A percentile compares a stretch with the other conserved stretches of the same genome.
Evolutionary conservation across 2,888 invertebrate species (phyloP).

Genomic region (Stomorhina lunata): DNA sequence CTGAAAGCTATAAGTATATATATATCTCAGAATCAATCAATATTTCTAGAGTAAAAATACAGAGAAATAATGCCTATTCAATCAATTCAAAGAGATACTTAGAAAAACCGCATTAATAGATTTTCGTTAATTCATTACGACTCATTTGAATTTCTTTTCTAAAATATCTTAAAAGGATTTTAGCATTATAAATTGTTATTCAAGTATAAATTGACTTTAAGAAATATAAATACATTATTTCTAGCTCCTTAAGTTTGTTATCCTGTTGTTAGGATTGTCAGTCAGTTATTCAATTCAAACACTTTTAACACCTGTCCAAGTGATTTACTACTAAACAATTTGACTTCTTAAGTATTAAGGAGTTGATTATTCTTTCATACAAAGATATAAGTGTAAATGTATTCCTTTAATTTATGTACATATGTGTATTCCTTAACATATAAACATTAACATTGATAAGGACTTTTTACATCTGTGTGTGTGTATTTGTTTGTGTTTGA

Average conservation of each 20-base stretch:
- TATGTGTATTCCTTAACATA: conserved; percentile 24
- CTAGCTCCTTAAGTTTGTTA: conserved; percentile 36
- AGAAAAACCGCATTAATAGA: not conserved
- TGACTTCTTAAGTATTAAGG: not conserved
- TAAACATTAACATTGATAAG: conserved; percentile 8
- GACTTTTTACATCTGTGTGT: conserved; percentile 33
- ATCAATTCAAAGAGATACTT: too few relatives aligned
- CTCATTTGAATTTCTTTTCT: not conserved
- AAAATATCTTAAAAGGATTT: conserved; percentile 24
- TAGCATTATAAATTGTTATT: conserved; percentile 8
- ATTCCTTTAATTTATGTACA: not conserved
- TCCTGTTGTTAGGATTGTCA: conserved; percentile 67
- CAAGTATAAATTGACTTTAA: too few relatives aligned
- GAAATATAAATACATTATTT: not conserved
- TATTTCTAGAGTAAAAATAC: too few relatives aligned
- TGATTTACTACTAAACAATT: conserved; percentile 46
- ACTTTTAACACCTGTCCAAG: conserved; percentile 51
- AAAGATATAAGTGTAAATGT: too few relatives aligned
- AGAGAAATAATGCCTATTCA: too few relatives aligned
- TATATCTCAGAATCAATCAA: too few relatives aligned
- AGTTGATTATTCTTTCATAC: too few relatives aligned
- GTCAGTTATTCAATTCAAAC: not conserved
- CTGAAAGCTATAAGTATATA: too few relatives aligned
- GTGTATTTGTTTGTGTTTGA: not conserved
- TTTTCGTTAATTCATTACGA: conserved; percentile 31